Base-by-base conservation (phyloP, 2,888 invertebrate genomes). In the Mythimna pallens region DNA sequence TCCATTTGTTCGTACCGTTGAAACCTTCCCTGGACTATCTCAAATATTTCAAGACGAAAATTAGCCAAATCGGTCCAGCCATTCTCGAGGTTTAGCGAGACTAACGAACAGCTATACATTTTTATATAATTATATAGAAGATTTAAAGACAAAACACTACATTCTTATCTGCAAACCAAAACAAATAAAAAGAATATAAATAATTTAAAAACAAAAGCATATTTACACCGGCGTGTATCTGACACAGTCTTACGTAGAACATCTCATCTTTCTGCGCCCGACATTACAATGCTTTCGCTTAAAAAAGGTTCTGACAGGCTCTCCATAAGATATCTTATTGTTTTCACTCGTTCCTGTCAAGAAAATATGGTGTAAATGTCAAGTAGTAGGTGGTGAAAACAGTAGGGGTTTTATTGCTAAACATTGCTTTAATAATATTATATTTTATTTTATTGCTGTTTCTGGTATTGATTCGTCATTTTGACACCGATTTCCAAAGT, bases 251-350 rank as follows among this genome's bases (percentile, higher is more conserved):
- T 54, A 20, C 55, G 36, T 14, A 30, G 17, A 52, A 55, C 30
- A 47, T 62, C 4, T 6, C 52, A 12, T 74, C n/a, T 77, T 34
- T 65, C 66, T 81, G 79, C 36, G 36, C 30, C 2, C 0, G 79
- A 81, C 70, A 65, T 67, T 25, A 81, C 66, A 81, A 81, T 67
- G 64, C 81, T 14, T 61, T 70, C 25, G 43, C 59, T 59, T 1
- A 66, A 63, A 81, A 66, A 64, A 59, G 66, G n/a, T 8, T 17
- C 30, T 47, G 77, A 30, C 69, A 81, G 25, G 43, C 25, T 76
- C 52, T 70, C 70, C 59, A 54, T 67, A 25, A 10, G 4, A 70
- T 65, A 67, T 70, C 81, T 80, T 75, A 69, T 75, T 78, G 78
- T 78, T 75, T 78, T 67, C 34, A 50, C 20, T 30, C 3, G 34